phyloP scores from a whole-genome alignment of 2,888 invertebrate genomes.

The Sepioteuthis lessoniana region DNA sequence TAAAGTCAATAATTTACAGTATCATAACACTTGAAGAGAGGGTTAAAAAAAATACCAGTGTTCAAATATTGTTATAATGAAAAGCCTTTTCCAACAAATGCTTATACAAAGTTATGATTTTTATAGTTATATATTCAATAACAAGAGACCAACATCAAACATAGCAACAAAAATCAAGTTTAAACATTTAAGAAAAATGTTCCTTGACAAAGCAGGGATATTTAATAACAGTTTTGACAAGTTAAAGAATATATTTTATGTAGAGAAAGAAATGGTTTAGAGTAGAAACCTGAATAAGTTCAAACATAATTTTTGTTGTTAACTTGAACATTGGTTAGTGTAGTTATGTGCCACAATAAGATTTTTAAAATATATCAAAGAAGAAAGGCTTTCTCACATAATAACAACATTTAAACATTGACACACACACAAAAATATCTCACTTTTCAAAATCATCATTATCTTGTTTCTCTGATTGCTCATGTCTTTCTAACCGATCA shows the following conservation, averaged over 20 bases:
- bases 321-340: too few relatives aligned
- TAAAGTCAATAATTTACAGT: background rate
- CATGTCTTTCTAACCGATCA: slow-evolving; percentile 16
- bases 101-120: background rate
- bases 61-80: background rate
- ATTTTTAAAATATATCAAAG: background rate
- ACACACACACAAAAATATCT: background rate
- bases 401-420: background rate
- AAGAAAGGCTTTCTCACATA: background rate
- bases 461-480: slow-evolving; percentile 24
- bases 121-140: background rate
- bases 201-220: too few relatives aligned
- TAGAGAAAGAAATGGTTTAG: too few relatives aligned
- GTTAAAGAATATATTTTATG: too few relatives aligned
- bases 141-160: background rate
- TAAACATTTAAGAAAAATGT: background rate
- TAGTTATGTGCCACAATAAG: background rate
- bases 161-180: background rate
- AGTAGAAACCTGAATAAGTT: background rate
- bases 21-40: background rate
- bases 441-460: slow-evolving; percentile 42
- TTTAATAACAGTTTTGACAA: too few relatives aligned
- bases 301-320: background rate
- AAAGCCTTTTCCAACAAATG: background rate
- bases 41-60: background rate